A percentile compares a stretch with the other conserved stretches of the same genome.
These are phyloP conservation scores for Ylistrum balloti DNA, from an alignment of 1,140 invertebrate species.

Conservation along the genomic window DNA sequence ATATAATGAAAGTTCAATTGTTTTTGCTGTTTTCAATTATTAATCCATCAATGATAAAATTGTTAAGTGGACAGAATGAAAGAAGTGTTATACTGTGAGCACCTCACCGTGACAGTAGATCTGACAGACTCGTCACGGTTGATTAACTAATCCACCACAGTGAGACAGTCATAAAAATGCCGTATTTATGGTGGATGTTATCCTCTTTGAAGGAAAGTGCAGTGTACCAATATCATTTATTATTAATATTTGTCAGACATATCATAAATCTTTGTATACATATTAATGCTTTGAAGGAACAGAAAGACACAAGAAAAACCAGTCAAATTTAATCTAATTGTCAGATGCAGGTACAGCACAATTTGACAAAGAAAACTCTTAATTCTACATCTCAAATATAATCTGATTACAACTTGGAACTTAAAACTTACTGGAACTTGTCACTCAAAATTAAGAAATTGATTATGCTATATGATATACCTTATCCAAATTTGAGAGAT, in stretches of 20 bases:
- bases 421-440: too few relatives aligned
- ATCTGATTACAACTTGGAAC: too few relatives aligned
- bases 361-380: too few relatives aligned
- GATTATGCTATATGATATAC: too few relatives aligned
- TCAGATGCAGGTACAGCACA: too few relatives aligned
- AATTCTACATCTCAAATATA: too few relatives aligned
- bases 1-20: not conserved
- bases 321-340: too few relatives aligned
- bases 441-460: too few relatives aligned
- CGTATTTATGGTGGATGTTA: not conserved
- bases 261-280: not conserved
- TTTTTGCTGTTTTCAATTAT: constrained; percentile 40
- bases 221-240: not conserved
- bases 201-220: not conserved
- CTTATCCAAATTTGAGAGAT: too few relatives aligned
- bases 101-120: not conserved
- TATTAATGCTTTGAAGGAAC: not conserved
- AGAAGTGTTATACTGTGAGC: not conserved
- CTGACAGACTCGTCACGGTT: not conserved
- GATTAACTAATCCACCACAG: not conserved
- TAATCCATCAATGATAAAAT: constrained; percentile 29
- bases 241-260: not conserved
- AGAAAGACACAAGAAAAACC: not conserved
- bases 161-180: not conserved
- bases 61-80: not conserved